phyloP scores from a whole-genome alignment of 2,888 invertebrate genomes.

The Andrena chrysosceles region DNA sequence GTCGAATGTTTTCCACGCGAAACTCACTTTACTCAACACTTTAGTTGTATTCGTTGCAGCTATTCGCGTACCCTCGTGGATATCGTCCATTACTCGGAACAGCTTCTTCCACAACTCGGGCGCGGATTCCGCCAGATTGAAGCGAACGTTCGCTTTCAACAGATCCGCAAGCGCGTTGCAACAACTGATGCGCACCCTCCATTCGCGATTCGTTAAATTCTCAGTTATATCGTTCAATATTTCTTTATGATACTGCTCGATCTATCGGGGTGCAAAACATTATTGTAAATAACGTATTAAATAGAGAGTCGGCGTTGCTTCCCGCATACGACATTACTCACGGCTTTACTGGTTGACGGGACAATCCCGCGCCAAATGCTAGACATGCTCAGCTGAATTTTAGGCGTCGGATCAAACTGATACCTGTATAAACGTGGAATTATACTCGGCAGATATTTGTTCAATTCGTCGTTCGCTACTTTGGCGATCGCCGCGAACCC shows the following conservation, averaged over 20 bases:
- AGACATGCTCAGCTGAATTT: constrained; percentile 96
- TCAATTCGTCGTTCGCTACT: constrained; percentile 93
- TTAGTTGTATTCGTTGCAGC: constrained; percentile 91
- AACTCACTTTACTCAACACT: constrained; percentile 90
- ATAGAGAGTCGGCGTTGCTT: not conserved
- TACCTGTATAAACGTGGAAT: constrained; percentile 95
- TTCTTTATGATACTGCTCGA: constrained; percentile 92
- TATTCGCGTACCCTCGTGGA: constrained; percentile 94
- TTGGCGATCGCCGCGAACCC: constrained; percentile 95
- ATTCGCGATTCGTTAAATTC: constrained; percentile 93
- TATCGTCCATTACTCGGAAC: constrained; percentile 97
- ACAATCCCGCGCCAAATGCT: constrained; percentile 97
- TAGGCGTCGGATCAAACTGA: constrained; percentile 97
- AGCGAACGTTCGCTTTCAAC: constrained; percentile 84
- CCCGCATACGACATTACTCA: constrained; percentile 83
- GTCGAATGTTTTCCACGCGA: not conserved
- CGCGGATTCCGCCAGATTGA: constrained; percentile 83
- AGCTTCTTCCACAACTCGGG: constrained; percentile 91
- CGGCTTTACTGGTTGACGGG: constrained; percentile 93
- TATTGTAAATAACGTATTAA: constrained; percentile 24
- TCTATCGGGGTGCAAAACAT: constrained; percentile 85
- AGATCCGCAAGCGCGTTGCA: constrained; percentile 95
- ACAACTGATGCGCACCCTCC: constrained; percentile 96
- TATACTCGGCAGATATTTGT: constrained; percentile 93
- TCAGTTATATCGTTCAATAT: constrained; percentile 92